Base-by-base conservation (phyloP, 2,888 invertebrate genomes). In the Onthophagus sagittarius region DNA sequence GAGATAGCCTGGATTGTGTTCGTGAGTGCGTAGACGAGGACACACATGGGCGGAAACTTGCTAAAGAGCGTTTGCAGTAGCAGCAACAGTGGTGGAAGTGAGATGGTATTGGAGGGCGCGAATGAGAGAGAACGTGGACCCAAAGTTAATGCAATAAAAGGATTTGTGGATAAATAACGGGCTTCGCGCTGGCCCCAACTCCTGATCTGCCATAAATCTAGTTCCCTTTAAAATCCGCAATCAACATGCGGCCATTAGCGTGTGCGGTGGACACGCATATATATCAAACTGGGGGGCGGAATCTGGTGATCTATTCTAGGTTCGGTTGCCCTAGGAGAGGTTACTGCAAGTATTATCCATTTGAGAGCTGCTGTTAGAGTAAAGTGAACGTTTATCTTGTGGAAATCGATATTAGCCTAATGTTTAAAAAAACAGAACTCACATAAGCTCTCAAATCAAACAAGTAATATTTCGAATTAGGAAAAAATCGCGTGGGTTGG, bases 181-280 rank as follows among this genome's bases (percentile, higher is more conserved):
- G 79, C 79, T 76, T 75, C 75, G 72, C 75, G 77, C 78, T 79
- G 79, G 79, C 80, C 77, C 77, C 74, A 76, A 77, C 79, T 81
- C 79, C 80, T 80, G 82, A 82, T 83, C 82, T 80, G 78, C 81
- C 80, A 83, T 83, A 83, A 83, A 83, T 83, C 80, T 76, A 74
- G 79, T 79, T 81, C 82, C 84, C 82, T 83, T 83, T 84, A 84
- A 84, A 83, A 83, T 82, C 82, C 81, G 83, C 84, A 84, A 84
- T 84, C 84, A 84, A 83, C 84, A 84, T 84, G 82, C 82, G 82
- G 81, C 84, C 83, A 83, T 84, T 84, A 84, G 82, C 81, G 83
- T 80, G 83, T 80, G 81, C 81, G 78, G 79, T 79, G 83, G 81
- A 82, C 67, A 23, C 82, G 82, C 80, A 78, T 79, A 84, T 84